A percentile compares a stretch with the other conserved stretches of the same genome.
Conservation (phyloP, 2,888 invertebrate genomes). For the Cenopis cana region DNA sequence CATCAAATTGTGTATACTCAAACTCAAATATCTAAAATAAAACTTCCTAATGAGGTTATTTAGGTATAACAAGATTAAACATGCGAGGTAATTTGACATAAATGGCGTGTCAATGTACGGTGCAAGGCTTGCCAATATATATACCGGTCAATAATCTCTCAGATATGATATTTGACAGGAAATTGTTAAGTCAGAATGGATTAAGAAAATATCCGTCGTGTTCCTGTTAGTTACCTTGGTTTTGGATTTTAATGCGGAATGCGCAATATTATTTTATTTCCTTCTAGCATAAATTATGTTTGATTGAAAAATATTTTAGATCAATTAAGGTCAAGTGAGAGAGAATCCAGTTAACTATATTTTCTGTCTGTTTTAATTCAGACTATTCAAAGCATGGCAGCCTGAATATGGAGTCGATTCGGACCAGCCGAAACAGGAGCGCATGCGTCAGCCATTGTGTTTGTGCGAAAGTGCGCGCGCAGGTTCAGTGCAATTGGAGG, state of each 20-base stretch:
- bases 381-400: slow-evolving; percentile 6
- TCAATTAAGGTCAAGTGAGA: too few relatives aligned
- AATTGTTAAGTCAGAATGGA: background rate
- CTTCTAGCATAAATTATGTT: background rate
- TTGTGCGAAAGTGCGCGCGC: slow-evolving; percentile 18
- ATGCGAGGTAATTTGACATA: slow-evolving; percentile 8
- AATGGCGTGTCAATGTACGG: slow-evolving; percentile 19
- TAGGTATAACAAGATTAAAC: slow-evolving; percentile 1
- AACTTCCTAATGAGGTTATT: background rate
- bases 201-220: background rate
- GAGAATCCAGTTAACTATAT: too few relatives aligned
- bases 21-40: background rate
- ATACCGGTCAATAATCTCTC: background rate
- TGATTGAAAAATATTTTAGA: too few relatives aligned
- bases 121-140: background rate
- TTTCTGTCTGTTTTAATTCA: too few relatives aligned
- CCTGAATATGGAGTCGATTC: slow-evolving; percentile 15
- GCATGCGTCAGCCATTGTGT: slow-evolving; percentile 32
- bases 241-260: background rate
- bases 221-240: background rate
- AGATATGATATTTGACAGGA: background rate
- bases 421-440: slow-evolving; percentile 25
- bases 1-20: background rate
- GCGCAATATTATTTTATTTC: background rate
- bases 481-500: background rate